These are phyloP conservation scores for Spisula subtruncata DNA, from an alignment of 2,888 invertebrate species.

Conservation along the genomic window DNA sequence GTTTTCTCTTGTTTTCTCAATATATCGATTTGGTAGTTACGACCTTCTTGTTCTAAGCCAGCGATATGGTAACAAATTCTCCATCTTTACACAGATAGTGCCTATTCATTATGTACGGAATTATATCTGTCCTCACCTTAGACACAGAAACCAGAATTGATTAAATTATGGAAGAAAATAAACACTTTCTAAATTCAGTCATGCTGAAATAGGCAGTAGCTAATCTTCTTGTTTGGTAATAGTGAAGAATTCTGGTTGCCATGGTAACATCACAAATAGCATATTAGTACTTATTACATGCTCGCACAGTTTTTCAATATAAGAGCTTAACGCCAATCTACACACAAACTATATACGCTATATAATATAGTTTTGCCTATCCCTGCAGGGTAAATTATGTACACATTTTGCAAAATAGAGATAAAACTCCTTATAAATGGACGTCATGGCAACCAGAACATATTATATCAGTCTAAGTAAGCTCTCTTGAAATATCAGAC, in stretches of 20 bases:
- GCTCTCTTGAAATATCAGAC: constrained; percentile 4
- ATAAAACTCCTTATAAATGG: not conserved
- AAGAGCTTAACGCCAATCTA: constrained; percentile 1
- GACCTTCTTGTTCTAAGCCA: too few relatives aligned
- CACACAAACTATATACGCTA: too few relatives aligned
- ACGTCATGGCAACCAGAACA: constrained; percentile 17
- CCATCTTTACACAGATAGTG: not conserved
- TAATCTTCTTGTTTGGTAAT: not conserved
- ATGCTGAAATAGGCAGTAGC: not conserved
- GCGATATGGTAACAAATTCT: constrained; percentile 6
- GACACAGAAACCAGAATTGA: not conserved
- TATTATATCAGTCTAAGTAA: not conserved
- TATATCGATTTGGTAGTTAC: too few relatives aligned
- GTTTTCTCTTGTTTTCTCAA: too few relatives aligned
- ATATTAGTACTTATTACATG: constrained; percentile 20
- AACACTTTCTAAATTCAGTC: not conserved
- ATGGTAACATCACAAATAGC: constrained; percentile 16
- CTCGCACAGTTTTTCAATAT: not conserved
- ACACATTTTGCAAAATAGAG: constrained; percentile 7
- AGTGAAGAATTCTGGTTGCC: constrained; percentile 5
- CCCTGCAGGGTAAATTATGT: not conserved
- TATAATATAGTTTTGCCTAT: not conserved
- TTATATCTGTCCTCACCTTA: not conserved
- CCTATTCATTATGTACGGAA: not conserved
- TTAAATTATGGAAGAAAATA: constrained; percentile 3